Base-by-base conservation (phyloP, 2,797 vertebrate species). In the Garrulus glandarius region DNA sequence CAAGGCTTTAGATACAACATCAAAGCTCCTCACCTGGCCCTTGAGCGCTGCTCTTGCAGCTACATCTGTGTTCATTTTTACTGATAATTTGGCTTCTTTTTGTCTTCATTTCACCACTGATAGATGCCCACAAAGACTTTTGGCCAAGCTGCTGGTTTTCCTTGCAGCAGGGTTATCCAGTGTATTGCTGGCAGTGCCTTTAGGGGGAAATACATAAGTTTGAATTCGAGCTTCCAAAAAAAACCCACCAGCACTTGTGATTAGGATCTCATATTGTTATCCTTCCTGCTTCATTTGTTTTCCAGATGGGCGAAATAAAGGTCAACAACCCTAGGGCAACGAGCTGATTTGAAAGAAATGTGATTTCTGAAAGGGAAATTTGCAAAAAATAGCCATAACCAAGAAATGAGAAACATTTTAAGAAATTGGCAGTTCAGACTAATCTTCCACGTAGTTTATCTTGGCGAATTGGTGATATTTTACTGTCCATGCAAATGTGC, bases 201-300 rank as follows among this genome's bases (percentile, higher is more conserved):
- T 71, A 91, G 94, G 96, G 92, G 64, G 63, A 93, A 97, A 95
- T 85, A 83, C 34, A 44, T 44, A 96, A 96, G 96, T 77, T 96
- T 79, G 87, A 95, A 95, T 92, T 52, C 52, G 74, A 84, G 81
- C 86, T 91, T 67, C 93, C 93, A 77, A 90, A 94, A 96, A 96
- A 86, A 77, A 92, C 8, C 43, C 43, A 43, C 8, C 88, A 89
- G 93, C 92, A 72, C 93, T 96, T 87, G 84, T 97, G 93, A 96
- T 97, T 95, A 97, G 97, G 94, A 91, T 96, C 97, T 97, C 95
- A 95, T 97, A 97, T 97, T 97, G 97, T 93, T 94, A 97, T 94
- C 95, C 95, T 97, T 97, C 96, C 96, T 97, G 96, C 96, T 95
- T 97, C 96, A 96, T 97, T 98, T 97, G 97, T 97, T 98, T 96